phyloP scores from a whole-genome alignment of 1,140 invertebrate species.

The Oscheius sp. region DNA sequence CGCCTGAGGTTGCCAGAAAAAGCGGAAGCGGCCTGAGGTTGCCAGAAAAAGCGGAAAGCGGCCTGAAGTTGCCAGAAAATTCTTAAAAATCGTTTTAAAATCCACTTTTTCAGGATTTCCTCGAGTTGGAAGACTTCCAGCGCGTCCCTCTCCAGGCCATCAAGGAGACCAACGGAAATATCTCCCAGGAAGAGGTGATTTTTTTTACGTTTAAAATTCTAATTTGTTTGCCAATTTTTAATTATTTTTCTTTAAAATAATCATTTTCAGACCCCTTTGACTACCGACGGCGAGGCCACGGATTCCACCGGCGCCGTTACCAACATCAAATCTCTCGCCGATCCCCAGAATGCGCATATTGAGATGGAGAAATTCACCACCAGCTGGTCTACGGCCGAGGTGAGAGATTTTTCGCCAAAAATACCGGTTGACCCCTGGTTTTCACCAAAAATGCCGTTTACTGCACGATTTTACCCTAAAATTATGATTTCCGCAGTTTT shows the following conservation, averaged over 20 bases:
- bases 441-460: no score
- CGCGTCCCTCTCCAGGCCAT: neutral
- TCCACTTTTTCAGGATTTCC: constrained; percentile 30
- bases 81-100: neutral
- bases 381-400: neutral
- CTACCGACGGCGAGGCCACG: neutral
- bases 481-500: no score
- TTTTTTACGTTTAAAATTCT: no score
- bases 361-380: constrained; percentile 15
- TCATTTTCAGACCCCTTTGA: neutral
- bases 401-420: no score
- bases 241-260: neutral
- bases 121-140: constrained; percentile 31
- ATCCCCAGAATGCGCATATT: neutral
- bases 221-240: no score
- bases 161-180: neutral
- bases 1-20: no score
- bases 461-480: no score
- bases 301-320: neutral
- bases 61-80: no score
- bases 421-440: no score
- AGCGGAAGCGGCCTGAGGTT: no score
- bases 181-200: neutral
- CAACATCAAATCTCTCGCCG: constrained; percentile 17
- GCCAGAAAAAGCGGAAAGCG: no score